phyloP scores from a whole-genome alignment of 1,140 invertebrate genomes.

The Drosophila simulans region DNA sequence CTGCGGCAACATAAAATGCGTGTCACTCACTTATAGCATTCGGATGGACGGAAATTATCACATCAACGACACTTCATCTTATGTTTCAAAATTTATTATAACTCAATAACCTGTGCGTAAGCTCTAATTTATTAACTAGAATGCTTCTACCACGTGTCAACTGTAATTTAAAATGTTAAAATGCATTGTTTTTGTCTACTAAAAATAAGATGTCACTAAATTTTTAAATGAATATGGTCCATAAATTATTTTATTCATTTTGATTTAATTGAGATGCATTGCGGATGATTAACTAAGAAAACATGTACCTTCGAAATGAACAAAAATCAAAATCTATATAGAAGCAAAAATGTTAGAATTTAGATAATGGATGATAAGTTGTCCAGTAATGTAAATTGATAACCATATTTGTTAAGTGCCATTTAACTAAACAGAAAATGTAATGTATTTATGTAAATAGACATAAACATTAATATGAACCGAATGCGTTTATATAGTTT shows the following conservation, averaged over 20 bases:
- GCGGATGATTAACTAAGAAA: conserved; percentile 39
- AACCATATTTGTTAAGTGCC: conserved; percentile 63
- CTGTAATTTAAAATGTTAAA: conserved; percentile 9
- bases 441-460: conserved; percentile 22
- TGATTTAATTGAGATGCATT: too few relatives aligned
- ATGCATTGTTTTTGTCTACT: neutral
- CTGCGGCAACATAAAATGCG: conserved; percentile 27
- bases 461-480: neutral
- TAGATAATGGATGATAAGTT: conserved; percentile 4
- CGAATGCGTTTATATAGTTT: neutral
- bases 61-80: conserved; percentile 50
- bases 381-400: conserved; percentile 18
- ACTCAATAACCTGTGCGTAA: conserved; percentile 63
- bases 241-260: neutral
- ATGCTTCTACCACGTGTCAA: conserved; percentile 10
- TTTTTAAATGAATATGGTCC: neutral
- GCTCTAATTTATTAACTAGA: neutral
- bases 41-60: conserved; percentile 15
- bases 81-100: conserved; percentile 72
- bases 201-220: conserved; percentile 2
- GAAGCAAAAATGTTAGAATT: neutral
- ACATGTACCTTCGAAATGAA: conserved; percentile 64
- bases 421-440: conserved; percentile 56
- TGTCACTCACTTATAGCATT: conserved; percentile 71
- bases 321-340: conserved; percentile 56